phyloP scores from a whole-genome alignment of 1,140 invertebrate species.

The Bactericera cockerelli region DNA sequence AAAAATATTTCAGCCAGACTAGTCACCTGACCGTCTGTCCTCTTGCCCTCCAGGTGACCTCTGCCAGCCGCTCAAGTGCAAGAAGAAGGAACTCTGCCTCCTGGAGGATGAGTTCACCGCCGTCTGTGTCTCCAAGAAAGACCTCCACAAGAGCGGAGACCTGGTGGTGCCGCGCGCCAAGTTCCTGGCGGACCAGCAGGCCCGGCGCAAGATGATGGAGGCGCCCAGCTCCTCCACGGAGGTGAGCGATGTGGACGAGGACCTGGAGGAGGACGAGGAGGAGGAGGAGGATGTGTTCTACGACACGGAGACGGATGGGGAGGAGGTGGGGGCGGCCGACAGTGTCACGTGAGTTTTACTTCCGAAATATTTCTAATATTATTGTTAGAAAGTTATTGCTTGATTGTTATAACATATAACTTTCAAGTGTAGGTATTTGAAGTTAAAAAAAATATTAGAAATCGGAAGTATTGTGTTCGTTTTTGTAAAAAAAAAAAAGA shows the following conservation, averaged over 20 bases:
- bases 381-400: too few species aligned
- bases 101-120: slow-evolving; percentile 71
- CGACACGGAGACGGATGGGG: slow-evolving; percentile 12
- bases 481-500: too few species aligned
- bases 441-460: too few species aligned
- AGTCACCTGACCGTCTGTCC: too few species aligned
- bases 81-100: slow-evolving; percentile 72
- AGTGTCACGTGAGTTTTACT: slow-evolving; percentile 18
- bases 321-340: background rate
- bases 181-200: slow-evolving; percentile 34
- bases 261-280: slow-evolving; percentile 39
- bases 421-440: too few species aligned
- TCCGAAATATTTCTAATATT: too few species aligned
- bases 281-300: slow-evolving; percentile 20
- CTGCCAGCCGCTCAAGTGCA: slow-evolving; percentile 70
- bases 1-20: too few species aligned
- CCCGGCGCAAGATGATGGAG: slow-evolving; percentile 22
- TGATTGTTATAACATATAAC: too few species aligned
- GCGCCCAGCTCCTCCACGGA: slow-evolving; percentile 36
- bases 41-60: slow-evolving; percentile 56
- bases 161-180: slow-evolving; percentile 37
- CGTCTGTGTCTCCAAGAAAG: slow-evolving; percentile 72
- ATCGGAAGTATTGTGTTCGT: too few species aligned
- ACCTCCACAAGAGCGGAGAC: slow-evolving; percentile 57
- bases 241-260: slow-evolving; percentile 50